A percentile compares a stretch with the other conserved stretches of the same genome.
phyloP scores from a whole-genome alignment of 2,888 invertebrate genomes.

The Crepidodera aurea region DNA sequence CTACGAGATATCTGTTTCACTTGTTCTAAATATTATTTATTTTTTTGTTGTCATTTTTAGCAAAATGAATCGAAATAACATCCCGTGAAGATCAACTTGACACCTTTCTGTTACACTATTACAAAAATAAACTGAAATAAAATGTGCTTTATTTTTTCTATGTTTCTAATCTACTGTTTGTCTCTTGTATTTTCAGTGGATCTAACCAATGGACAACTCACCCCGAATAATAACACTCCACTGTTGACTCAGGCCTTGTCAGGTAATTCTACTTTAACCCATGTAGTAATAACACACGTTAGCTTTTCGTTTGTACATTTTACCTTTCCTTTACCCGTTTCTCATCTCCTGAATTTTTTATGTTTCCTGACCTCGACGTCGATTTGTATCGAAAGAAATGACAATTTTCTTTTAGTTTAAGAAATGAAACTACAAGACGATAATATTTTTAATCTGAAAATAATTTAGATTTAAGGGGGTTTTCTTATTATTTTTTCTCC shows the following conservation, averaged over 20 bases:
- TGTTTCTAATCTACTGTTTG: conserved; percentile 55
- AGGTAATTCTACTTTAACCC: conserved; percentile 70
- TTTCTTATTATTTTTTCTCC: no score
- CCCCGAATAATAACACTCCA: conserved; percentile 95
- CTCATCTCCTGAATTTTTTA: not conserved
- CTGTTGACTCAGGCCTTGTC: conserved; percentile 94
- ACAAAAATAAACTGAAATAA: conserved; percentile 40
- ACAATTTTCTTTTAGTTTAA: not conserved
- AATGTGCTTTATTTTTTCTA: conserved; percentile 42
- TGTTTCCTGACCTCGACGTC: not conserved
- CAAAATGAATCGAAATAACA: no score
- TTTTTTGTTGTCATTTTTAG: no score
- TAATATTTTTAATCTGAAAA: no score
- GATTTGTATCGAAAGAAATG: not conserved
- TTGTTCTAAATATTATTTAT: no score
- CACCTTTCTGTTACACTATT: conserved; percentile 42
- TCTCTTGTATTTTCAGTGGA: conserved; percentile 75
- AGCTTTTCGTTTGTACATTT: conserved; percentile 8
- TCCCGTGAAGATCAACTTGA: conserved; percentile 1
- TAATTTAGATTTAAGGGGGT: no score
- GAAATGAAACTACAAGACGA: no score
- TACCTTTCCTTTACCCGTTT: conserved; percentile 12
- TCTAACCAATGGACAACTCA: conserved; percentile 94
- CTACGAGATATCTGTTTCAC: no score
- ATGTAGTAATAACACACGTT: conserved; percentile 20